Base-by-base conservation (phyloP, 2,888 invertebrate genomes). In the Nephrotoma flavescens region DNA sequence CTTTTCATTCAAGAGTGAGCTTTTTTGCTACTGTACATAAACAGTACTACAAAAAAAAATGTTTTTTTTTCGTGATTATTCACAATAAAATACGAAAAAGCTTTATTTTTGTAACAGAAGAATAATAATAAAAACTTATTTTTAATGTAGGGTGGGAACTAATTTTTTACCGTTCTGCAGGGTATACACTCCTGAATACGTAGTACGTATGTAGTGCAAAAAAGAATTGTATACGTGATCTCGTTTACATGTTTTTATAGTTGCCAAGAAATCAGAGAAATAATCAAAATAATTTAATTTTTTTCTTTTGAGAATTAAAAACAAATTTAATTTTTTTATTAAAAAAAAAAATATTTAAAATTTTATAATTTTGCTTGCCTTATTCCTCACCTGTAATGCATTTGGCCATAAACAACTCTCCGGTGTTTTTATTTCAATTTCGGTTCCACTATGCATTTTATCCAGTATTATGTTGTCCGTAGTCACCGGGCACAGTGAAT, bases 341-440 rank as follows among this genome's bases (percentile, higher is more conserved):
- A 44, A 15, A n/a, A 52, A 15, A 47, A 12, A 0, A 47, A 31
- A 52, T 15, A 15, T 52, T 52, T 52, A 52, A 52, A 31, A 31
- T 31, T 31, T 31, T 9, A 71, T 15, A 52, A 71, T 31, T 71
- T 52, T 52, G 52, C 71, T 71, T 84, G 42, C 41, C 42, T 84
- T 84, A n/a, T 84, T 42, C 7, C 85, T 92, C 92, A 97, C 96
- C 95, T 96, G 96, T 89, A 96, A 93, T 88, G 95, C 94, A 88
- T 93, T 93, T 0, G 95, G 95, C 94, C 95, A 95, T 5, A 94
- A 91, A 89, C 96, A 96, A 4, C 88, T 89, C 86, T 91, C 91
- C 87, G 91, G 90, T 88, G 95, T 94, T 47, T 94, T 94, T 89
- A 95, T 95, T 89, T 94, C 94, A 87, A 94, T 92, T 90, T 92